Base-by-base conservation (phyloP, 2,797 vertebrate genomes). In the Harpagifer antarcticus region DNA sequence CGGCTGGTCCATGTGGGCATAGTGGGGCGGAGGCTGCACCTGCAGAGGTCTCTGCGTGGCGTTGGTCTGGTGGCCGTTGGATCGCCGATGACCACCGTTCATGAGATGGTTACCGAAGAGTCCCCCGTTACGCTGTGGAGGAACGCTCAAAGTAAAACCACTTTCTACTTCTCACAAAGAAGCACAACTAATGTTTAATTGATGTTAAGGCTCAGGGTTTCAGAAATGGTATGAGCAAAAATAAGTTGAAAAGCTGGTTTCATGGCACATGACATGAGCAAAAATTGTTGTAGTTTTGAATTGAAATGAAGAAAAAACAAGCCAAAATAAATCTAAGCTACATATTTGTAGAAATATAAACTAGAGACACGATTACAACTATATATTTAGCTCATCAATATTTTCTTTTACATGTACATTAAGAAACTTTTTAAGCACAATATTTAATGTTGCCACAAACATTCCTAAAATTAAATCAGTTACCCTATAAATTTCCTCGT, bases 401-500 rank as follows among this genome's bases (percentile, higher is more conserved):
- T 72, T 61, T 48, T 2, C 44, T 67, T 63, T 53, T 60, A 72
- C 27, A 27, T 43, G 19, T 68, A 17, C 43, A 72, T 58, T 42
- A 23, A 53, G 20, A 33, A 54, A 61, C 42, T 61, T 74, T 17
- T 57, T 31, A 79, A 74, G 48, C 66, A 87, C 33, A 85, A 72
- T 59, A 73, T 77, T 59, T 42, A 61, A 48, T 59, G 47, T 59
- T 50, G 45, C 64, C 72, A 74, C 74, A 88, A 72, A 79, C 75
- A 82, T 87, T 83, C 64, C 47, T 50, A 80, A 88, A 90, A 90
- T 86, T 75, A 79, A 94, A 86, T 94, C 70, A 94, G 91, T 98
- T 99, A 99, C 98, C 97, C 98, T 98, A 96, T 97, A 98, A 93
- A 98, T 96, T 92, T 98, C 98, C 93, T 99, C 97, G 89, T 99